A percentile compares a stretch with the other conserved stretches of the same genome.
Evolutionary conservation across 2,797 vertebrate genomes (phyloP).

Genomic region (Manis crassicaudata): DNA sequence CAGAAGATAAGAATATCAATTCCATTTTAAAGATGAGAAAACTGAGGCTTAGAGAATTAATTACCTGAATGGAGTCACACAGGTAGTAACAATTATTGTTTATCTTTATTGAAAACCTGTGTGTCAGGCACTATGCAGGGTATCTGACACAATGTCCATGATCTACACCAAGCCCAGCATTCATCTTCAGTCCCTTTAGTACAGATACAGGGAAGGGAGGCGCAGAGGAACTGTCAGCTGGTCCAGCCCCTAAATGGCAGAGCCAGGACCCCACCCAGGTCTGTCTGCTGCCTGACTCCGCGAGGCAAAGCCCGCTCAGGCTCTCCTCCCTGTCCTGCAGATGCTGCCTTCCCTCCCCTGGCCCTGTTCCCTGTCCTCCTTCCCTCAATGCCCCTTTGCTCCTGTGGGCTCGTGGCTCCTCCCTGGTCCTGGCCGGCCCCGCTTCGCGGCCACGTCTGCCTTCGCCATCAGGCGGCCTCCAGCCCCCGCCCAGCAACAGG

Average conservation of each 20-base stretch:
- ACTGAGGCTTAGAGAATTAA: neutral
- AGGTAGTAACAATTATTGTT: neutral
- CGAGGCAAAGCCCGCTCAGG: too few species aligned
- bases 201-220: neutral
- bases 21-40: constrained; percentile 18
- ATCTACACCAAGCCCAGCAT: neutral
- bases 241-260: neutral
- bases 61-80: neutral
- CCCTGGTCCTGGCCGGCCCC: neutral
- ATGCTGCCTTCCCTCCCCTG: neutral
- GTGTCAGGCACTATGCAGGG: neutral
- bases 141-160: neutral
- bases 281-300: too few species aligned
- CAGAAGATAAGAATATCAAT: neutral
- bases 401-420: neutral
- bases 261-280: neutral
- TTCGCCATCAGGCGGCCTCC: constrained; percentile 55
- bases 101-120: neutral
- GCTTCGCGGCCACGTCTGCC: constrained; percentile 65
- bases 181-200: neutral
- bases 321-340: neutral
- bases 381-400: neutral
- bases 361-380: fast-evolving
- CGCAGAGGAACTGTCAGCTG: neutral
- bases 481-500: constrained; percentile 49